Evolutionary conservation across 2,888 invertebrate species (phyloP).

Genomic region (Punctoribates punctum): DNA sequence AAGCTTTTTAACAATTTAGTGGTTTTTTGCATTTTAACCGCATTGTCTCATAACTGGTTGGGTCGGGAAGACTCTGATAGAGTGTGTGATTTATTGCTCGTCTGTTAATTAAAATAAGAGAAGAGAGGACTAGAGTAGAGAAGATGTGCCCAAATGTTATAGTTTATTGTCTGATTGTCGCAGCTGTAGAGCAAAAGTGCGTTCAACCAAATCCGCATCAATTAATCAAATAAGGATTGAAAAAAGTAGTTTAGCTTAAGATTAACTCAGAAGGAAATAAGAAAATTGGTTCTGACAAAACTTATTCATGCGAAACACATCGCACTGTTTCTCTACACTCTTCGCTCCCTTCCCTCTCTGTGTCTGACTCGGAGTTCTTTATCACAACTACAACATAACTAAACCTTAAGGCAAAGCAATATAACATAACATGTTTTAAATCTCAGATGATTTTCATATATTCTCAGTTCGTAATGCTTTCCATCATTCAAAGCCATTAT

Average conservation of each 20-base stretch:
- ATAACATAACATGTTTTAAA: slow-evolving; percentile 32
- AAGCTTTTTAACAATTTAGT: neutral
- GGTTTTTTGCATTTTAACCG: slow-evolving; percentile 19
- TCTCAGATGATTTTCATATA: slow-evolving; percentile 33
- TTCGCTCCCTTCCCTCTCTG: neutral
- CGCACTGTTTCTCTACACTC: neutral
- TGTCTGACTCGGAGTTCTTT: neutral
- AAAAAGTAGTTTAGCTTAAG: slow-evolving; percentile 25
- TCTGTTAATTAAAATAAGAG: slow-evolving; percentile 25
- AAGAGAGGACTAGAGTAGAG: too few relatives aligned
- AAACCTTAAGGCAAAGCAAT: slow-evolving; percentile 24
- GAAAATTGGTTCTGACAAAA: slow-evolving; percentile 30
- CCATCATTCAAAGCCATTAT: slow-evolving; percentile 25
- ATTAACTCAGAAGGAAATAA: slow-evolving; percentile 28
- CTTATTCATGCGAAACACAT: neutral
- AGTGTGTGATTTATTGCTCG: slow-evolving; percentile 11
- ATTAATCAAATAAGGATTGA: slow-evolving; percentile 22
- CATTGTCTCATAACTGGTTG: neutral
- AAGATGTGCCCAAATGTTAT: slow-evolving; percentile 16
- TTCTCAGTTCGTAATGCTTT: neutral
- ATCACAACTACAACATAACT: neutral
- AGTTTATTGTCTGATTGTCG: slow-evolving; percentile 16
- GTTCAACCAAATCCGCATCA: slow-evolving; percentile 19
- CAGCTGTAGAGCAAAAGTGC: slow-evolving; percentile 6
- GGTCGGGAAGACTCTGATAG: neutral